A percentile compares a stretch with the other conserved stretches of the same genome.
phyloP scores from a whole-genome alignment of 2,888 invertebrate genomes.

The Lordiphosa fenestrarum region DNA sequence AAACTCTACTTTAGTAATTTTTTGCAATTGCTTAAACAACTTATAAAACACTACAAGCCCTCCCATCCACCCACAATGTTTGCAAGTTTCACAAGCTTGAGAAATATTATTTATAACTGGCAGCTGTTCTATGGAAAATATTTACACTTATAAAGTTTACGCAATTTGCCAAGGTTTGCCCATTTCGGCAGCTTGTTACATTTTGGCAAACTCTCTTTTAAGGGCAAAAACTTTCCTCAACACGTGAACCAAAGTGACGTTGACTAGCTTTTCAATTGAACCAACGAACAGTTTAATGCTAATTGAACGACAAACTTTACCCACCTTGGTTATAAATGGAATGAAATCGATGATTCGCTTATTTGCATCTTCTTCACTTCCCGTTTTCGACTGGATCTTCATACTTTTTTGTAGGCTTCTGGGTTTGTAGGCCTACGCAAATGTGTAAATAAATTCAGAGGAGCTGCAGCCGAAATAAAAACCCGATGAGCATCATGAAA shows the following conservation, averaged over 20 bases:
- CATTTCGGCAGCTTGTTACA: too few relatives aligned
- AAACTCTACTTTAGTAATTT: too few relatives aligned
- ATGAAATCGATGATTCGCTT: not conserved
- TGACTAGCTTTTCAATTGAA: constrained; percentile 9
- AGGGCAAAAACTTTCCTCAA: not conserved
- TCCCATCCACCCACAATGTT: too few relatives aligned
- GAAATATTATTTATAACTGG: too few relatives aligned
- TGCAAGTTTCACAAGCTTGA: too few relatives aligned
- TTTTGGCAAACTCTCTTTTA: too few relatives aligned
- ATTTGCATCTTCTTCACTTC: constrained; percentile 20
- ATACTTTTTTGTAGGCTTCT: constrained; percentile 58
- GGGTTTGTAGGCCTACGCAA: constrained; percentile 75
- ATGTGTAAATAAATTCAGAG: constrained; percentile 51
- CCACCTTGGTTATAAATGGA: not conserved
- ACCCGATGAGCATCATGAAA: constrained; percentile 60
- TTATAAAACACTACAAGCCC: too few relatives aligned
- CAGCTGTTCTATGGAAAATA: constrained; percentile 17
- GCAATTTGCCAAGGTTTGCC: too few relatives aligned
- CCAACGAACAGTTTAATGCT: constrained; percentile 16
- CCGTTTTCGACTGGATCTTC: constrained; percentile 30
- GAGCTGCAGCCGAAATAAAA: constrained; percentile 37
- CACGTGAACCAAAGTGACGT: constrained; percentile 30
- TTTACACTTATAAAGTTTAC: constrained; percentile 6
- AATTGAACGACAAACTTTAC: constrained; percentile 32
- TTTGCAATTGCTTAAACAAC: too few relatives aligned